phyloP scores from a whole-genome alignment of 2,888 invertebrate species.

The Ophion ellenae region DNA sequence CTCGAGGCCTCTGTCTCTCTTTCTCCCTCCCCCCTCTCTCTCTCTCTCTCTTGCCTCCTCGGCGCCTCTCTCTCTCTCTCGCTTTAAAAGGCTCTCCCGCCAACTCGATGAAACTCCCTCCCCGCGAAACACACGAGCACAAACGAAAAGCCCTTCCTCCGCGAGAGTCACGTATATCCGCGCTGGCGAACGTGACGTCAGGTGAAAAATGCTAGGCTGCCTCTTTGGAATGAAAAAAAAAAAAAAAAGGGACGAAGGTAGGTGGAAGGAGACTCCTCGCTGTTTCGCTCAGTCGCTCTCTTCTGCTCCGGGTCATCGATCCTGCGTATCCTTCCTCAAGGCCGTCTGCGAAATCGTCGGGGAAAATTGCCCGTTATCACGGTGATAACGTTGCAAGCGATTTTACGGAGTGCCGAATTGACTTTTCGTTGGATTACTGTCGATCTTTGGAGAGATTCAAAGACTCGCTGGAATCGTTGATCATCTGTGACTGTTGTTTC shows the following conservation, averaged over 20 bases:
- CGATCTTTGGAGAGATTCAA: slow-evolving; percentile 81
- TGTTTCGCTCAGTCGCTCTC: slow-evolving; percentile 7
- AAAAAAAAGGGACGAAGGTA: slow-evolving; percentile 33
- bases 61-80: slow-evolving; percentile 11
- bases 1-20: slow-evolving; percentile 39
- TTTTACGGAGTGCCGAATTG: no score
- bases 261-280: slow-evolving; percentile 33
- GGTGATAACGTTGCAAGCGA: background rate
- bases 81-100: slow-evolving; percentile 25
- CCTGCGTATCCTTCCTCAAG: slow-evolving; percentile 63
- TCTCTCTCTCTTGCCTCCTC: slow-evolving; percentile 24
- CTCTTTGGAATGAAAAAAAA: slow-evolving; percentile 48
- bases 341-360: slow-evolving; percentile 51
- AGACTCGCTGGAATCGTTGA: slow-evolving; percentile 76
- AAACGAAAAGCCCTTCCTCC: slow-evolving; percentile 28
- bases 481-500: slow-evolving; percentile 71
- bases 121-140: slow-evolving; percentile 9
- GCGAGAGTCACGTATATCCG: slow-evolving; percentile 50
- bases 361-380: no score
- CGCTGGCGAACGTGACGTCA: slow-evolving; percentile 65
- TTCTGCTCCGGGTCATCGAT: slow-evolving; percentile 66
- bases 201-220: slow-evolving; percentile 63
- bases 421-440: slow-evolving; percentile 64
- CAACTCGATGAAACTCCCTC: slow-evolving; percentile 36
- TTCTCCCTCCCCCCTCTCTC: slow-evolving; percentile 15